phyloP scores from a whole-genome alignment of 2,888 invertebrate species.

The Caenorhabditis becei region DNA sequence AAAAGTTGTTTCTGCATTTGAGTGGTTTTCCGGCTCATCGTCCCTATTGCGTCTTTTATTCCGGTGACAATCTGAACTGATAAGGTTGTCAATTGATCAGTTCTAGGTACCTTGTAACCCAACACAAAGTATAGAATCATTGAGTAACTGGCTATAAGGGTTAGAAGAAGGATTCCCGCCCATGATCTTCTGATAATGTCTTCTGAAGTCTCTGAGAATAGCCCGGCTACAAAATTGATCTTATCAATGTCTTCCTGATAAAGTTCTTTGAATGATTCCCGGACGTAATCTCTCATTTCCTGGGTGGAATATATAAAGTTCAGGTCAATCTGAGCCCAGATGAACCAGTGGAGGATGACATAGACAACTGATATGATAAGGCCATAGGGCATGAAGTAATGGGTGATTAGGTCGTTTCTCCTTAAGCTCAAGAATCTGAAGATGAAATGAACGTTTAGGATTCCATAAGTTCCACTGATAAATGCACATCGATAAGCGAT shows the following conservation, averaged over 20 bases:
- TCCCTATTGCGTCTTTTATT: conserved; percentile 12
- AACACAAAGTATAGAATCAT: conserved; percentile 30
- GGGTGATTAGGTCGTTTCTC: conserved; percentile 21
- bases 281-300: conserved; percentile 17
- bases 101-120: conserved; percentile 30
- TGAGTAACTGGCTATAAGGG: conserved; percentile 10
- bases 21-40: conserved; percentile 27
- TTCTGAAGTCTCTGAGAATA: conserved; percentile 28
- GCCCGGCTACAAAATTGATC: conserved; percentile 34
- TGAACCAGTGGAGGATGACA: conserved; percentile 16
- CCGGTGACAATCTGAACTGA: conserved; percentile 31
- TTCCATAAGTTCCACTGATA: conserved; percentile 36
- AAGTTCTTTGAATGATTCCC: conserved; percentile 13
- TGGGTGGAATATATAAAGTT: conserved; percentile 5
- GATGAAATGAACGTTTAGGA: conserved; percentile 31
- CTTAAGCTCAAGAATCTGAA: conserved; percentile 28
- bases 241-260: conserved; percentile 20
- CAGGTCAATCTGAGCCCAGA: conserved; percentile 29
- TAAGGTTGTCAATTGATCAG: too few relatives aligned
- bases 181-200: conserved; percentile 9
- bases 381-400: conserved; percentile 38
- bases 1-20: conserved; percentile 42
- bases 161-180: conserved; percentile 22
- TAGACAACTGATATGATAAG: neutral
- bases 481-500: conserved; percentile 25